phyloP scores from a whole-genome alignment of 53 echinoderm and acorn worm species.

The Echinometra lucunter region DNA sequence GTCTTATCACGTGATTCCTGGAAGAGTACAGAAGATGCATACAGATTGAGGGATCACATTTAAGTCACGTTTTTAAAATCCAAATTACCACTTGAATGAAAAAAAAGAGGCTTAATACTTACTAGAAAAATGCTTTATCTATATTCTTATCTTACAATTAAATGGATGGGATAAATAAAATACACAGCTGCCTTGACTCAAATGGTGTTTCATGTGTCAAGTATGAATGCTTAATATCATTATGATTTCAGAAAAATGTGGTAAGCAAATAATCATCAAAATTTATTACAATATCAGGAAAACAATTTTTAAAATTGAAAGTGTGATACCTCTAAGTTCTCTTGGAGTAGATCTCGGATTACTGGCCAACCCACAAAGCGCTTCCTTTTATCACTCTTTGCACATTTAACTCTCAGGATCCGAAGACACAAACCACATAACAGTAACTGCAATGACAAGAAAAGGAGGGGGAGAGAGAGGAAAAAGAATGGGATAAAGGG shows the following conservation, averaged over 20 bases:
- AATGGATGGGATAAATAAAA: too few species aligned
- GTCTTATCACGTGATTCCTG: conserved; percentile 57
- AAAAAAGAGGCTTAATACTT: background rate
- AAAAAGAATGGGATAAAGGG: too few species aligned
- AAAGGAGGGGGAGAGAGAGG: background rate
- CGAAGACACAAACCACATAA: conserved; percentile 19
- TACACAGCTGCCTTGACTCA: too few species aligned
- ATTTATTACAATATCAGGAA: too few species aligned
- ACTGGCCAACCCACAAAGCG: background rate
- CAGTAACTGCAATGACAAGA: background rate
- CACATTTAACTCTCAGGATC: background rate
- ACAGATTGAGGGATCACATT: background rate
- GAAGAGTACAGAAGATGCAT: too few species aligned
- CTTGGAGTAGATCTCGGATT: conserved; percentile 25
- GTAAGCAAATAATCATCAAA: too few species aligned
- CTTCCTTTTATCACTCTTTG: background rate
- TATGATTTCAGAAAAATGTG: too few species aligned
- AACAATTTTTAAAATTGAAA: background rate
- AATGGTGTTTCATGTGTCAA: too few species aligned
- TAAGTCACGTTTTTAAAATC: background rate
- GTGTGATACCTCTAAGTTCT: conserved; percentile 41
- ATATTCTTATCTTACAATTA: too few species aligned
- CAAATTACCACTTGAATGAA: background rate
- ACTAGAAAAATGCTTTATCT: too few species aligned
- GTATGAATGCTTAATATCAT: too few species aligned